Base-by-base conservation (phyloP, 2,888 invertebrate genomes). In the Apotomis turbidana region DNA sequence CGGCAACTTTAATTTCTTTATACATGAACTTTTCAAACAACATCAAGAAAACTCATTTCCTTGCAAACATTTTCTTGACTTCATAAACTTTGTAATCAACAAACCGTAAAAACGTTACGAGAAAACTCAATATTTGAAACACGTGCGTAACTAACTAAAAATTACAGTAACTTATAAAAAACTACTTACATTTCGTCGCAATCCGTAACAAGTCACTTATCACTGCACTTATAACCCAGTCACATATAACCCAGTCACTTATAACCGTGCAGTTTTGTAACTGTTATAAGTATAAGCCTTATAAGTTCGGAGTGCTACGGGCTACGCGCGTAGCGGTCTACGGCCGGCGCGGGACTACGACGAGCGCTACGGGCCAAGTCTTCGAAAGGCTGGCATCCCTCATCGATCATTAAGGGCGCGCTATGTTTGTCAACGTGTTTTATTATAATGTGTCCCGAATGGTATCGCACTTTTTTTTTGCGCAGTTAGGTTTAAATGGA, bases 381-480 rank as follows among this genome's bases (percentile, higher is more conserved):
- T 72, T 68, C 58, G 44, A 68, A 27, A 57, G 46, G 15, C 67
- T 68, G 58, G 51, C 58, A 58, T 57, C 63, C 58, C 72, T 72
- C 63, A 72, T 72, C 72, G 72, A 72, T 72, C 68, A 72, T 72
- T 72, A 72, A 54, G 72, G 72, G 72, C 58, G 72, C 63, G 72
- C 55, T 72, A 57, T 72, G 68, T 72, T 72, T 68, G 72, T 59
- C 66, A 61, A 67, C 15, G 38, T 66, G 46, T 72, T 63, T 68
- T 68, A 68, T 59, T 63, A 63, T 68, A 68, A 63, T 72, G 38
- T 68, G 36, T 59, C 61, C 59, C 57, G 54, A 72, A 72, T 59
- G 52, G 58, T 68, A 66, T 68, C 63, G 54, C 63, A 63, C 51
- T 52, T 61, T 57, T 68, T 67, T 58, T 66, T 67, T 61, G 71